phyloP scores from a whole-genome alignment of 2,797 vertebrate species.

The Poeciliopsis gracilis region DNA sequence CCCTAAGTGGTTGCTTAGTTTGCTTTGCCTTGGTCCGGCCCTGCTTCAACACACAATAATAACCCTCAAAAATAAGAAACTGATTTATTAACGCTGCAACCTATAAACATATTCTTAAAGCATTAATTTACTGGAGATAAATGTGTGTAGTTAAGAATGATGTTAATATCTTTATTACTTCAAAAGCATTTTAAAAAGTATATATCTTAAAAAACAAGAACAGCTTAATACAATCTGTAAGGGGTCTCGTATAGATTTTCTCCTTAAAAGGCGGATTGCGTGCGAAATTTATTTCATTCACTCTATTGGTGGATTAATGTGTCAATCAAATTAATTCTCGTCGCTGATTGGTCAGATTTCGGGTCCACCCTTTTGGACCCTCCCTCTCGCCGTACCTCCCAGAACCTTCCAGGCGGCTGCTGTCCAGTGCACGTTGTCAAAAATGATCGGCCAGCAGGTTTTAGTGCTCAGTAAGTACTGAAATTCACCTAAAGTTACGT shows the following conservation, averaged over 20 bases:
- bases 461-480: constrained; percentile 88
- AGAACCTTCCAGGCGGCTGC: constrained; percentile 81
- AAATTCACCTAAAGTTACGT: background rate
- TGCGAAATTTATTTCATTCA: background rate
- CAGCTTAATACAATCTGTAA: background rate
- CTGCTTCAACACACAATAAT: background rate
- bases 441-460: constrained; percentile 90
- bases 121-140: background rate
- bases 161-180: background rate
- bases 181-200: no score
- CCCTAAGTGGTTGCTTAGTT: no score
- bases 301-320: constrained; percentile 48
- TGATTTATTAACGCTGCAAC: background rate
- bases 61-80: background rate
- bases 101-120: background rate
- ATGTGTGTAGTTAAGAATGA: background rate
- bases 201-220: background rate
- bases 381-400: constrained; percentile 55
- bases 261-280: constrained; percentile 36
- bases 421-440: constrained; percentile 55
- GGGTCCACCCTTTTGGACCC: background rate
- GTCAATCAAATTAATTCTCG: constrained; percentile 25
- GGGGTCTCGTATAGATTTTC: background rate
- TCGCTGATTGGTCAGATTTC: constrained; percentile 58
- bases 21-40: no score